These are phyloP conservation scores for Cyclophora punctaria DNA, from an alignment of 2,888 invertebrate species.

Conservation along the genomic window DNA sequence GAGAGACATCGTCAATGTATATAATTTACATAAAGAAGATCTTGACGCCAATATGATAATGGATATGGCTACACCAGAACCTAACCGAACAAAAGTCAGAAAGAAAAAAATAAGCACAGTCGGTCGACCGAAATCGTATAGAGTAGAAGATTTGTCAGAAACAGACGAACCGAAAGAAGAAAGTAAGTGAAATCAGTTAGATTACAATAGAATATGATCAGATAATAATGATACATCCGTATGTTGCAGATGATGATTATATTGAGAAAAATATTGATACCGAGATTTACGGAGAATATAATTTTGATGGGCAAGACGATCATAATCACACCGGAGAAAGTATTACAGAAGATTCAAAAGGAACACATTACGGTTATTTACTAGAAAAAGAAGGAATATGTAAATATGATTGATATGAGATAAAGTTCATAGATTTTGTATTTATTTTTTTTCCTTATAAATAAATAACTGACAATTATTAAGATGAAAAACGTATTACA, in stretches of 20 bases:
- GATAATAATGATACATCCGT: conserved; percentile 22
- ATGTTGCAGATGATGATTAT: conserved; percentile 45
- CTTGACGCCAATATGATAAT: no score
- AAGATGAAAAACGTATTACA: no score
- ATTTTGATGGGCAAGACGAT: conserved; percentile 25
- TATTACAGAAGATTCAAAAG: no score
- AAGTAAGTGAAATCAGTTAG: conserved; percentile 39
- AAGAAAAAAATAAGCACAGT: conserved; percentile 32
- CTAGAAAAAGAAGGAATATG: no score
- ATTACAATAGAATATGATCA: conserved; percentile 8
- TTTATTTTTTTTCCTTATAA: no score
- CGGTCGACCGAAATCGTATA: conserved; percentile 53
- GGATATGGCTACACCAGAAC: no score
- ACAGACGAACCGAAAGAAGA: conserved; percentile 21
- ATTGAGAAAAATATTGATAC: conserved; percentile 22
- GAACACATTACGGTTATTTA: no score
- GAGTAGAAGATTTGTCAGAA: conserved; percentile 42
- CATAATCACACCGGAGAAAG: neutral
- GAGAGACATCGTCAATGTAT: conserved; percentile 25
- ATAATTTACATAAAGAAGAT: no score
- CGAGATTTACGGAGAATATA: conserved; percentile 42
- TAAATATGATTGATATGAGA: no score
- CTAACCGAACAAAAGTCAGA: no score
- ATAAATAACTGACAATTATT: no score
- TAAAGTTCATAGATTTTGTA: no score